Evolutionary conservation across 2,113 vertebrate species (phyloP).

Genomic region (Lynx canadensis): DNA sequence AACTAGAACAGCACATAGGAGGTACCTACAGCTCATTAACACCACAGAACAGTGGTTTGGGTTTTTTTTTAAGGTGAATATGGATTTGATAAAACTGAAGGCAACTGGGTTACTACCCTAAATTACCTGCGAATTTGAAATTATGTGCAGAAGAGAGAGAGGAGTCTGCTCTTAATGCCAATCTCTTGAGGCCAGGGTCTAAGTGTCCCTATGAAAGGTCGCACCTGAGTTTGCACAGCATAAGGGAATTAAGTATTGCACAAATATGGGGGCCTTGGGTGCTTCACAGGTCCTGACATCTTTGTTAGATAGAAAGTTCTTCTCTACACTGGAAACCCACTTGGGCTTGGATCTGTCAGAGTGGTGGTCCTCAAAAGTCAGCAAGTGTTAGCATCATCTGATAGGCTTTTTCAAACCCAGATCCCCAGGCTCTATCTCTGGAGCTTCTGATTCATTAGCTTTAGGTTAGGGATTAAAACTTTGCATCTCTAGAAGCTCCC

Average conservation of each 20-base stretch:
- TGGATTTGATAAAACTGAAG: background rate
- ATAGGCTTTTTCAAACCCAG: no score
- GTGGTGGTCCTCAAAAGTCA: no score
- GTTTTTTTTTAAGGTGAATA: background rate
- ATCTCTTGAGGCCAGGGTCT: background rate
- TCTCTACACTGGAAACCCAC: background rate
- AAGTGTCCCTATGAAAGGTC: no score
- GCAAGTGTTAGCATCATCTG: rapidly evolving
- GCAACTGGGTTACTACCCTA: background rate
- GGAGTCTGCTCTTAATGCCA: background rate
- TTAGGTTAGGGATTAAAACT: no score
- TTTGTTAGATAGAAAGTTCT: background rate
- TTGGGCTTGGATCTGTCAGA: background rate
- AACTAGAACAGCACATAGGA: background rate
- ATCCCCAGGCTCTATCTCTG: background rate
- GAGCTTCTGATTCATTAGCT: background rate
- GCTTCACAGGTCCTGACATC: background rate
- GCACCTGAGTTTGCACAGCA: no score
- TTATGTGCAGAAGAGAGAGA: background rate
- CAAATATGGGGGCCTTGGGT: no score
- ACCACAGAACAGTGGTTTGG: background rate
- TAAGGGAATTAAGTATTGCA: background rate
- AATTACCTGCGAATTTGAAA: background rate
- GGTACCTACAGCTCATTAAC: background rate
- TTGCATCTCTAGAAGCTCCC: background rate